These are phyloP conservation scores for Ephialtes manifestator DNA, from an alignment of 2,888 invertebrate genomes.

Conservation along the genomic window DNA sequence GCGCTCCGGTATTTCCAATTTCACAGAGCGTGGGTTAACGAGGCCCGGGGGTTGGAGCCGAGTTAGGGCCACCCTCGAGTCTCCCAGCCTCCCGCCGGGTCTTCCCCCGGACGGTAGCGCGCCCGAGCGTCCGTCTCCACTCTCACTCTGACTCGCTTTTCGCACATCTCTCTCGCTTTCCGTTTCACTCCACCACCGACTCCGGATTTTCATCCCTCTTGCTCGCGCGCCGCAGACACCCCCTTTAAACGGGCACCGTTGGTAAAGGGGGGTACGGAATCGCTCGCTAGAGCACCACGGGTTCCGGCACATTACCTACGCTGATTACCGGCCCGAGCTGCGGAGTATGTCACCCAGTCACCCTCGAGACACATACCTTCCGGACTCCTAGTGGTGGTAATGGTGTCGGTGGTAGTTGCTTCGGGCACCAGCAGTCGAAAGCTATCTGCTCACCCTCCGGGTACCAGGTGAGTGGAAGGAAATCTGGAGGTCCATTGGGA, in stretches of 20 bases:
- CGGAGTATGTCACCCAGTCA: conserved; percentile 84
- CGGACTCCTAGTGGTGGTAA: conserved; percentile 65
- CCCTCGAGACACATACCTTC: conserved; percentile 81
- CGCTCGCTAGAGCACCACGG: conserved; percentile 69
- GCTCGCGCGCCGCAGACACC: conserved; percentile 55
- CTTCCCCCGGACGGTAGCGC: conserved; percentile 8
- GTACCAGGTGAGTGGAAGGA: conserved; percentile 41
- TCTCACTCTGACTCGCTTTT: conserved; percentile 41
- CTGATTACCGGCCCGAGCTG: conserved; percentile 83
- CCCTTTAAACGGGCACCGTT: conserved; percentile 79
- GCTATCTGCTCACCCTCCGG: conserved; percentile 19
- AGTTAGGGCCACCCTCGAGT: conserved; percentile 74
- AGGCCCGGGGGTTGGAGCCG: conserved; percentile 82
- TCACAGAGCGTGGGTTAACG: conserved; percentile 86
- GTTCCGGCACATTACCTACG: conserved; percentile 85
- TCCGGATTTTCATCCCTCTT: conserved; percentile 36
- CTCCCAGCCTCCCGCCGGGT: conserved; percentile 37
- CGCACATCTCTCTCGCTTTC: conserved; percentile 39
- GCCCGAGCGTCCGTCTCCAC: conserved; percentile 35
- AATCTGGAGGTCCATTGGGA: conserved; percentile 11
- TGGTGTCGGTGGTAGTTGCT: conserved; percentile 22
- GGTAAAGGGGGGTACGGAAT: conserved; percentile 63
- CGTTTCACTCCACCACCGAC: conserved; percentile 42
- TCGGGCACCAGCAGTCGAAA: conserved; percentile 26
- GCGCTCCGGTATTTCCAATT: conserved; percentile 84